Conservation (phyloP, 2,113 vertebrate species). For the Neodontobutis hainanensis region DNA sequence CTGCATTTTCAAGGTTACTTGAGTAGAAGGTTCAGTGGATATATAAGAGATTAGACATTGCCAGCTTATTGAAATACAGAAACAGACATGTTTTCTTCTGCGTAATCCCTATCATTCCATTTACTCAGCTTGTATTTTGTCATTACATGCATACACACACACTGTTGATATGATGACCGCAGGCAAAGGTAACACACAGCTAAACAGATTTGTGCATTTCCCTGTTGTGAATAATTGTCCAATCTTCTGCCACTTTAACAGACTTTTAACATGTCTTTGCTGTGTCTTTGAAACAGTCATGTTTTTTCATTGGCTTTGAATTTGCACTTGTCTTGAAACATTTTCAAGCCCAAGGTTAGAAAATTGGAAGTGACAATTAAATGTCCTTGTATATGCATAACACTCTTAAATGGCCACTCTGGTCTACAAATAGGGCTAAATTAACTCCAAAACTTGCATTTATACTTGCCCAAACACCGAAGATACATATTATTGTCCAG, state of each 20-base stretch:
- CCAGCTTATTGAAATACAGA: too few relatives aligned
- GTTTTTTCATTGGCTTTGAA: background rate
- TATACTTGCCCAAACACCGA: too few relatives aligned
- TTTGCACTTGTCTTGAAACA: background rate
- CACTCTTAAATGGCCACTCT: too few relatives aligned
- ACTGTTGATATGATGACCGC: background rate
- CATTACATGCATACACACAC: background rate
- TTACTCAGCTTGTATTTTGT: background rate
- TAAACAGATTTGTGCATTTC: background rate
- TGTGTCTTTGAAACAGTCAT: slow-evolving; percentile 8
- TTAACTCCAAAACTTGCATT: too few relatives aligned
- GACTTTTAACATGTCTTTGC: background rate
- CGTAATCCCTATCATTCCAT: slow-evolving; percentile 1
- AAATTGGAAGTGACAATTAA: too few relatives aligned
- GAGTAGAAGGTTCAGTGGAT: too few relatives aligned
- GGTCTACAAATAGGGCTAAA: too few relatives aligned
- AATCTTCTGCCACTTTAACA: background rate
- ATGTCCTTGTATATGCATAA: too few relatives aligned
- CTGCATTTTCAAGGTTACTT: too few relatives aligned
- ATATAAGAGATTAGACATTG: too few relatives aligned
- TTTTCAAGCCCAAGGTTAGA: too few relatives aligned
- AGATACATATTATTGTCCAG: too few relatives aligned
- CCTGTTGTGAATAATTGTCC: background rate
- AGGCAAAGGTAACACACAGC: background rate
- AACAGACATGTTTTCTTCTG: background rate